phyloP scores from a whole-genome alignment of 2,888 invertebrate species.

The Electrophaes corylata region DNA sequence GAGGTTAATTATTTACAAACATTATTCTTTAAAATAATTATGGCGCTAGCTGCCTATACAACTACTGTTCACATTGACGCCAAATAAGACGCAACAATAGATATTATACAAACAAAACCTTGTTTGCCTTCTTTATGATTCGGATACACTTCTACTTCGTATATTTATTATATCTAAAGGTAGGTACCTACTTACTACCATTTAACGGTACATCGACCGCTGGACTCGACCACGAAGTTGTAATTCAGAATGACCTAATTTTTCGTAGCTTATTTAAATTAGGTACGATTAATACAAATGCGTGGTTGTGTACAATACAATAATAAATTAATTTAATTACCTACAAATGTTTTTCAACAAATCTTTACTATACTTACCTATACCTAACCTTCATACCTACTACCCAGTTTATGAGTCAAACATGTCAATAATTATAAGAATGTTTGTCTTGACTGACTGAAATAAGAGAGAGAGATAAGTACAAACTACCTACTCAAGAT shows the following conservation, averaged over 20 bases:
- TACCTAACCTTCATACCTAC: too few species aligned
- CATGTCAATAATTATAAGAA: not conserved
- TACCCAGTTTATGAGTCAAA: not conserved
- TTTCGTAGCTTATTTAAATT: not conserved
- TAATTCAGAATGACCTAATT: not conserved
- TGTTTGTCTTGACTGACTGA: too few species aligned
- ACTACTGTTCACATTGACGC: not conserved
- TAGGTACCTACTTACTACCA: too few species aligned
- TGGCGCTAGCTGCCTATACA: not conserved
- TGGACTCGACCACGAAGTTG: not conserved
- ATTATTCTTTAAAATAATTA: not conserved
- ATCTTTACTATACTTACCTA: not conserved
- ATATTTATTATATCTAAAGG: too few species aligned
- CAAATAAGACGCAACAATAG: not conserved
- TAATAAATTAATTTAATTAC: not conserved
- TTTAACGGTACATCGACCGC: not conserved
- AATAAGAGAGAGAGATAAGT: too few species aligned
- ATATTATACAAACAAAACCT: not conserved
- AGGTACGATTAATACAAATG: not conserved
- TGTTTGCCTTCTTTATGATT: not conserved
- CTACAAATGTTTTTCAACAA: slow-evolving; percentile 1
- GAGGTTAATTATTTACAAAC: not conserved
- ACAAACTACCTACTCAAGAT: too few species aligned
- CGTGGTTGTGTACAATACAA: not conserved
- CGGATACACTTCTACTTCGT: too few species aligned